Conservation (phyloP, 2,888 invertebrate genomes). For the Amiota mariae region DNA sequence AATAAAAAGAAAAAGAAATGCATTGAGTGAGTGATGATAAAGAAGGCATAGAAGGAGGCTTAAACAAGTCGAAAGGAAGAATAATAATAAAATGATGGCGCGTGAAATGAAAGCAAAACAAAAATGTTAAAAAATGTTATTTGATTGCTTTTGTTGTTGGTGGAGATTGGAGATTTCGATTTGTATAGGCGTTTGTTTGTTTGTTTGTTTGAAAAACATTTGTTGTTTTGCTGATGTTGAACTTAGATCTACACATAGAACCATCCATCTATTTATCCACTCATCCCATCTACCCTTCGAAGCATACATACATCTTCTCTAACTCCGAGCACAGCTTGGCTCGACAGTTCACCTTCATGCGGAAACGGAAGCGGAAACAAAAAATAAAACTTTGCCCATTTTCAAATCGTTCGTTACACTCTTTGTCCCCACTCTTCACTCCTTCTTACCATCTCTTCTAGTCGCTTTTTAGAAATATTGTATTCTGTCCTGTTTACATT, state of each 20-base stretch:
- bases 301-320: too few species aligned
- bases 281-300: too few species aligned
- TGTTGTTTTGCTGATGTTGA: too few species aligned
- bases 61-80: background rate
- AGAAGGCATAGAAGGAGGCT: background rate
- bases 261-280: too few species aligned
- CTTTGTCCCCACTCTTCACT: too few species aligned
- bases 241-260: too few species aligned
- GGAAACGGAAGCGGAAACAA: constrained; percentile 42
- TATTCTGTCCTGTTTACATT: constrained; percentile 1
- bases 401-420: constrained; percentile 7
- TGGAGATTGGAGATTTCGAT: too few species aligned
- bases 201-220: background rate
- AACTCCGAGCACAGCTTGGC: too few species aligned
- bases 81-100: background rate
- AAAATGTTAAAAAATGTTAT: background rate
- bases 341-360: too few species aligned
- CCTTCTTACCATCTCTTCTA: background rate
- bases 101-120: background rate
- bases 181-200: background rate
- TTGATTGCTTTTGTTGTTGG: background rate
- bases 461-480: background rate
- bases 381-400: constrained; percentile 41
- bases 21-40: background rate
- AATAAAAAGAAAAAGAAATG: background rate